These are phyloP conservation scores for Vicugna pacos DNA, from an alignment of 2,113 vertebrate genomes.

Conservation along the genomic window DNA sequence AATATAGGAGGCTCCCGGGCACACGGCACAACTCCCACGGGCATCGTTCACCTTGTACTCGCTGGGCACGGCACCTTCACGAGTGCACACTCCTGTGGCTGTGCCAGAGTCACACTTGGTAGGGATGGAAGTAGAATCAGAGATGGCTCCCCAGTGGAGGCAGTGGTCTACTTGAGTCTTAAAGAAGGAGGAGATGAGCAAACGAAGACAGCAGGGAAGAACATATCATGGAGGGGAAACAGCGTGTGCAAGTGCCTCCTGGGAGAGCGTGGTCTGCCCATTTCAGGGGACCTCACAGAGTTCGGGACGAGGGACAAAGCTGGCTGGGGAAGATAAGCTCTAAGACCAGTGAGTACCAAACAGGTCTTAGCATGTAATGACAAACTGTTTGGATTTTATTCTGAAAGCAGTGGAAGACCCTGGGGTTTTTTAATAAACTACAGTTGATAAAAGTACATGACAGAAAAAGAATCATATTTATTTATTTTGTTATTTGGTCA, in stretches of 20 bases:
- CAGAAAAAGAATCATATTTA: background rate
- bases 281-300: background rate
- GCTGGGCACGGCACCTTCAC: background rate
- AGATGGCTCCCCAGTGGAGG: background rate
- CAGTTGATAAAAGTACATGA: background rate
- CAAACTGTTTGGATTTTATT: background rate
- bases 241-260: background rate
- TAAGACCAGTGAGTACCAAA: background rate
- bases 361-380: background rate
- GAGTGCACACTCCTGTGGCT: fast-evolving
- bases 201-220: background rate
- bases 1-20: background rate
- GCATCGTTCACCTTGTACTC: background rate
- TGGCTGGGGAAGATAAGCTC: background rate
- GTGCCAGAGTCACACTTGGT: background rate
- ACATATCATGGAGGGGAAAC: fast-evolving
- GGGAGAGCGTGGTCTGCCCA: background rate
- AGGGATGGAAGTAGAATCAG: background rate
- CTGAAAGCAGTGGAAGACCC: background rate
- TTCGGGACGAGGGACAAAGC: background rate
- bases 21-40: fast-evolving
- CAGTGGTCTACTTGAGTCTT: background rate
- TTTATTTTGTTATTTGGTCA: slow-evolving; percentile 13
- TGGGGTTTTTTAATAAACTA: slow-evolving; percentile 7
- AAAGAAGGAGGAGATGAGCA: background rate